These are phyloP conservation scores for Potamarius usumacintae DNA, from an alignment of 2,113 vertebrate genomes.

Conservation along the genomic window DNA sequence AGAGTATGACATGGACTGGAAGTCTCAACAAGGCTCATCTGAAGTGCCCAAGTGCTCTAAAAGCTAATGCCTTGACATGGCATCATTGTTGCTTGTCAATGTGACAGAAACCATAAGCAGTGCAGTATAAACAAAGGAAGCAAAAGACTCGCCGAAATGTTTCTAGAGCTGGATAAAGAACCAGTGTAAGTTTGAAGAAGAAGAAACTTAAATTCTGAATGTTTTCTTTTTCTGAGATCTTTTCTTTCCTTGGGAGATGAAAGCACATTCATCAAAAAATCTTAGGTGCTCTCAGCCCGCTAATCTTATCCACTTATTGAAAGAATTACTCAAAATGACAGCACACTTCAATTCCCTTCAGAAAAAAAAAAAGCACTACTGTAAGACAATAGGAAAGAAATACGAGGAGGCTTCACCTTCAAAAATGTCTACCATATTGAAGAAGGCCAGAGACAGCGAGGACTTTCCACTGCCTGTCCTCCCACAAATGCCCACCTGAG, in stretches of 20 bases:
- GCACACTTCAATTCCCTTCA: conserved; percentile 8
- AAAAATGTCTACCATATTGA: conserved; percentile 98
- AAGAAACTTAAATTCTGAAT: background rate
- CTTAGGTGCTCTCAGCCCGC: background rate
- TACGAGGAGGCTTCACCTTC: conserved; percentile 81
- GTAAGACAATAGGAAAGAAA: background rate
- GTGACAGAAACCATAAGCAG: conserved; percentile 46
- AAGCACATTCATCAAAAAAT: background rate
- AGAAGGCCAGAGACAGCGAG: conserved; percentile 93
- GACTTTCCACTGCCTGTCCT: conserved; percentile 97
- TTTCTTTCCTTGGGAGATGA: background rate
- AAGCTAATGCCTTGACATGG: conserved; percentile 29
- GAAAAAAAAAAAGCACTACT: background rate
- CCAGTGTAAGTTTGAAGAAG: background rate
- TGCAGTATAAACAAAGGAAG: conserved; percentile 47
- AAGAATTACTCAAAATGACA: conserved; percentile 12
- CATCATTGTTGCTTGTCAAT: conserved; percentile 42
- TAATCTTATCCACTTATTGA: background rate
- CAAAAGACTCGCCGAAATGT: background rate
- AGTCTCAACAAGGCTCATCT: conserved; percentile 9
- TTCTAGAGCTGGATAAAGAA: conserved; percentile 18
- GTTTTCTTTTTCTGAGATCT: background rate
- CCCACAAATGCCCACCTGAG: conserved; percentile 93
- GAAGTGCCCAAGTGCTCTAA: conserved; percentile 1
- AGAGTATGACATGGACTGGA: background rate